phyloP scores from a whole-genome alignment of 1,140 invertebrate genomes.

The Calycopis cecrops region DNA sequence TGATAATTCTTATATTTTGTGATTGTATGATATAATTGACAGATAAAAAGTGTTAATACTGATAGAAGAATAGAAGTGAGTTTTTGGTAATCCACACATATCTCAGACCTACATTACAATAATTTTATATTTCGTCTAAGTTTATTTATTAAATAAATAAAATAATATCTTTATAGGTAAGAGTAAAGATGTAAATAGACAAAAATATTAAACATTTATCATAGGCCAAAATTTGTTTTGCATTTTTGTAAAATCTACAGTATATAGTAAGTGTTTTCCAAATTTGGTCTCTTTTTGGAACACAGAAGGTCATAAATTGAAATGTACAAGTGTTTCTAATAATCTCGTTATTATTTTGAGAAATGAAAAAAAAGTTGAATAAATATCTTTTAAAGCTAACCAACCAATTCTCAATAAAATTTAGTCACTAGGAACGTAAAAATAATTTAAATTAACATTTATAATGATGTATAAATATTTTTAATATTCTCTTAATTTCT shows the following conservation, averaged over 20 bases:
- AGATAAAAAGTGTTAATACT: slow-evolving; percentile 18
- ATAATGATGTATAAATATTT: slow-evolving; percentile 12
- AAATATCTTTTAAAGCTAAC: slow-evolving; percentile 1
- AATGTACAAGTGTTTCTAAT: slow-evolving; percentile 7
- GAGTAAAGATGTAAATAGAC: slow-evolving; percentile 16
- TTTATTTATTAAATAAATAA: slow-evolving; percentile 5
- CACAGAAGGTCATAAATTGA: slow-evolving; percentile 15
- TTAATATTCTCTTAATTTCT: slow-evolving; percentile 10
- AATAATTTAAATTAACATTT: slow-evolving; percentile 6
- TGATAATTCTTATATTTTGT: background rate
- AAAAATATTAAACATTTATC: slow-evolving; percentile 10
- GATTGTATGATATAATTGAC: slow-evolving; percentile 22
- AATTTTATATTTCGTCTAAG: slow-evolving; percentile 13
- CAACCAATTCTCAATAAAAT: slow-evolving; percentile 7
- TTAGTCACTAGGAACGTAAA: slow-evolving; percentile 7
- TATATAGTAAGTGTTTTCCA: slow-evolving; percentile 11
- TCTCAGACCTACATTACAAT: slow-evolving; percentile 14
- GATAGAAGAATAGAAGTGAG: slow-evolving; percentile 20
- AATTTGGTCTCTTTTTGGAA: slow-evolving; percentile 19
- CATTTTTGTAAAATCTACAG: slow-evolving; percentile 19
- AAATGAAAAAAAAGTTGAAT: slow-evolving; percentile 14
- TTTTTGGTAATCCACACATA: slow-evolving; percentile 36
- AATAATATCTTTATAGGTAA: slow-evolving; percentile 17
- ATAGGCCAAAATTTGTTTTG: slow-evolving; percentile 21
- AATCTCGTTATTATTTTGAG: slow-evolving; percentile 15